phyloP scores from a whole-genome alignment of 2,888 invertebrate species.

The Steinernema hermaphroditum region DNA sequence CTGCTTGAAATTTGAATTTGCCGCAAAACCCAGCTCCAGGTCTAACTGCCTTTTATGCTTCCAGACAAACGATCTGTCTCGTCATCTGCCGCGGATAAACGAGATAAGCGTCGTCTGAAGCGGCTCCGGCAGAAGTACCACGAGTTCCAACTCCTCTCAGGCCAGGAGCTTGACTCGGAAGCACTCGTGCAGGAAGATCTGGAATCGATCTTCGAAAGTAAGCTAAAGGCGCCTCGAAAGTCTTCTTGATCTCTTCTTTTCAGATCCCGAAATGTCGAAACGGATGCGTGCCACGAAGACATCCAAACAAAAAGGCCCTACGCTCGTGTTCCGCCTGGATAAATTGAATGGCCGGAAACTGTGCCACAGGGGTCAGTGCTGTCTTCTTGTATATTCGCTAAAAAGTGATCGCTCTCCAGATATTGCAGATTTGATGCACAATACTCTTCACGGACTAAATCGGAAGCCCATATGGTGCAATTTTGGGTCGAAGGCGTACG shows the following conservation, averaged over 20 bases:
- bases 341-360: neutral
- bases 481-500: neutral
- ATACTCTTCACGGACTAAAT: neutral
- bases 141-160: conserved; percentile 15
- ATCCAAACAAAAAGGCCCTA: neutral
- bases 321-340: neutral
- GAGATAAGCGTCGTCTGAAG: neutral
- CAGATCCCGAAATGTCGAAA: conserved; percentile 15
- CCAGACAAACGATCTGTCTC: neutral
- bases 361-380: conserved; percentile 2
- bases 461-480: conserved; percentile 18
- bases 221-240: neutral
- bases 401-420: neutral
- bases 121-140: conserved; percentile 4
- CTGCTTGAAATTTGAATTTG: neutral
- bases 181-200: neutral
- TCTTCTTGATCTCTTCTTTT: neutral
- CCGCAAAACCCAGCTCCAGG: neutral
- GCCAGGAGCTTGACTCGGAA: neutral
- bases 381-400: neutral
- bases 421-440: conserved; percentile 6
- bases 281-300: conserved; percentile 8
- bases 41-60: neutral
- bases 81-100: neutral
- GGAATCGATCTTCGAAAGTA: neutral